Evolutionary conservation across 2,797 vertebrate genomes (phyloP).

Genomic region (Cyclopterus lumpus): DNA sequence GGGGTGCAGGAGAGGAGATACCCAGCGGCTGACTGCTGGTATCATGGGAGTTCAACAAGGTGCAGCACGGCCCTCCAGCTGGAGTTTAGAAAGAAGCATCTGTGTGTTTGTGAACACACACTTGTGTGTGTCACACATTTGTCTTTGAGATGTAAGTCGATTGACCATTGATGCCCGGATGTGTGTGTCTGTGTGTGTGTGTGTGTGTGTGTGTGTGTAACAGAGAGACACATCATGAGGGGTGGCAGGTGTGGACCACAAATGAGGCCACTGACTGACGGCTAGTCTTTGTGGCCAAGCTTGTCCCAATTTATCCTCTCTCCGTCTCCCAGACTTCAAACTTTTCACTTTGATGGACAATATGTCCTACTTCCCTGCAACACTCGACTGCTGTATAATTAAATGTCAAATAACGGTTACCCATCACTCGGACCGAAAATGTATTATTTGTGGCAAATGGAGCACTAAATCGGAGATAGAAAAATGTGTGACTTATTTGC

Average conservation of each 20-base stretch:
- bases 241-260: constrained; percentile 68
- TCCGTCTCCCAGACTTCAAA: constrained; percentile 45
- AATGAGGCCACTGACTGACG: constrained; percentile 76
- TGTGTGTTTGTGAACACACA: constrained; percentile 1
- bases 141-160: constrained; percentile 8
- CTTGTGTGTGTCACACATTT: constrained; percentile 11
- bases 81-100: constrained; percentile 43
- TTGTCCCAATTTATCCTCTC: constrained; percentile 64
- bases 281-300: constrained; percentile 64
- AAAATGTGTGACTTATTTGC: constrained; percentile 28
- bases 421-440: constrained; percentile 43
- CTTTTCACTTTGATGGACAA: constrained; percentile 69
- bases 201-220: neutral
- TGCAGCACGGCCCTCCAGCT: constrained; percentile 60
- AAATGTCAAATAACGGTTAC: constrained; percentile 65
- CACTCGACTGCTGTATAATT: constrained; percentile 66
- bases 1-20: constrained; percentile 37
- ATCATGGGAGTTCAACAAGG: constrained; percentile 66
- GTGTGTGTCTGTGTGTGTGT: neutral
- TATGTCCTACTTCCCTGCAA: constrained; percentile 61
- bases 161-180: constrained; percentile 6
- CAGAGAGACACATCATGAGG: constrained; percentile 7
- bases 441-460: constrained; percentile 63
- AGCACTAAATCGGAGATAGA: constrained; percentile 38
- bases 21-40: constrained; percentile 49